A percentile compares a stretch with the other conserved stretches of the same genome.
These are phyloP conservation scores for Salvelinus alpinus DNA, from an alignment of 2,113 vertebrate genomes.

Conservation along the genomic window DNA sequence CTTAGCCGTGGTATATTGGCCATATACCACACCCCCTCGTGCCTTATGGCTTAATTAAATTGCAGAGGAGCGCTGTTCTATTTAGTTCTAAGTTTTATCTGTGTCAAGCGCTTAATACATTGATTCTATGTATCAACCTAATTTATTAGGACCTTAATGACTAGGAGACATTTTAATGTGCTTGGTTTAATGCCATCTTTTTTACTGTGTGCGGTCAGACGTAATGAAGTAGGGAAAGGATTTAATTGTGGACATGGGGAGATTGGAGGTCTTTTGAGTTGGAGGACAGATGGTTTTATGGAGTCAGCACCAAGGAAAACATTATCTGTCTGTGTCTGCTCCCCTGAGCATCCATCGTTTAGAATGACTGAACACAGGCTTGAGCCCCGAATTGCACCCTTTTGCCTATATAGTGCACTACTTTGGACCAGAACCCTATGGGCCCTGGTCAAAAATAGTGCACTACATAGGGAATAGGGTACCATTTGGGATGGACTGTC, in stretches of 20 bases:
- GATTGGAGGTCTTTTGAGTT: neutral
- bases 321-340: neutral
- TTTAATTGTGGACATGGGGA: conserved; percentile 1
- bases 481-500: neutral
- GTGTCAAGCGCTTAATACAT: conserved; percentile 20
- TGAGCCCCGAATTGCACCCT: too few species aligned
- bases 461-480: too few species aligned
- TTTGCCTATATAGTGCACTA: too few species aligned
- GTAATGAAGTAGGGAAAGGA: conserved; percentile 20
- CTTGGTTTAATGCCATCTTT: conserved; percentile 20
- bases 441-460: too few species aligned
- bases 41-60: too few species aligned
- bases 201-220: conserved; percentile 8
- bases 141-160: conserved; percentile 22
- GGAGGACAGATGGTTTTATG: neutral
- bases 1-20: too few species aligned
- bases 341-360: too few species aligned
- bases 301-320: conserved; percentile 8
- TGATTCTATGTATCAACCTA: conserved; percentile 8
- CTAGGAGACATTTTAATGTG: conserved; percentile 19
- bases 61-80: conserved; percentile 12
- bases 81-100: conserved; percentile 27
- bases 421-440: too few species aligned
- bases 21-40: too few species aligned
- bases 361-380: too few species aligned